Base-by-base conservation (phyloP, 2,888 invertebrate genomes). In the Thymelicus acteon region DNA sequence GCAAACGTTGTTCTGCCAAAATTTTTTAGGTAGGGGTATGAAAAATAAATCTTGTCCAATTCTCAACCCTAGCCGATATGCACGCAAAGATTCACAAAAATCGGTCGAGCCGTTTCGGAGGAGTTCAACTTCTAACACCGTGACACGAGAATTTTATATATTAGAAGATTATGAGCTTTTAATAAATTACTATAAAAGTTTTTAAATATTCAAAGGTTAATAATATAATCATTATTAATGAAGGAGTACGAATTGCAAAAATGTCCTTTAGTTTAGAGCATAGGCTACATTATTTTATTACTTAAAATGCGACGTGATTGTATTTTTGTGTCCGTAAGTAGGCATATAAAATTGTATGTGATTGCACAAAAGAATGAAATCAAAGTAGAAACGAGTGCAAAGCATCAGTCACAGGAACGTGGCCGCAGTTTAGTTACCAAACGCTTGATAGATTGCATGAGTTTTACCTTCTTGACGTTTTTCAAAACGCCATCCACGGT, bases 351-450 rank as follows among this genome's bases (percentile, higher is more conserved):
- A 49, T 54, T 52, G 19, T 52, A 13, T 24, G 15, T 15, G 49
- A 12, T 54, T 10, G 3, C 12, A 37, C 47, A 31, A 52, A 39
- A 81, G 83, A 86, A 85, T 87, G 84, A 85, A 89, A 89, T 90
- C 90, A 89, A 89, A 90, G 85, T 89, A 90, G 90, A 90, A 90
- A 89, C 88, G 86, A 89, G 88, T 82, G 82, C 78, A 75, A 82
- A 80, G 80, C 87, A 90, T 91, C 90, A 86, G 83, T 91, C 88
- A 89, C 83, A 58, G 44, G 73, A 83, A 83, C 81, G 83, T 80
- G 82, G 80, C 78, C 77, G 79, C 78, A 78, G 76, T 67, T 78
- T 75, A 70, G 68, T 74, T 74, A 72, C 82, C 85, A 84, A 82
- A 77, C 85, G 75, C 79, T 81, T 90, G 89, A 91, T 88, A 86